Evolutionary conservation across 2,888 invertebrate species (phyloP), one percentile per base, ranked within the genome.

Genomic region (Masnerella sp.): DNA sequence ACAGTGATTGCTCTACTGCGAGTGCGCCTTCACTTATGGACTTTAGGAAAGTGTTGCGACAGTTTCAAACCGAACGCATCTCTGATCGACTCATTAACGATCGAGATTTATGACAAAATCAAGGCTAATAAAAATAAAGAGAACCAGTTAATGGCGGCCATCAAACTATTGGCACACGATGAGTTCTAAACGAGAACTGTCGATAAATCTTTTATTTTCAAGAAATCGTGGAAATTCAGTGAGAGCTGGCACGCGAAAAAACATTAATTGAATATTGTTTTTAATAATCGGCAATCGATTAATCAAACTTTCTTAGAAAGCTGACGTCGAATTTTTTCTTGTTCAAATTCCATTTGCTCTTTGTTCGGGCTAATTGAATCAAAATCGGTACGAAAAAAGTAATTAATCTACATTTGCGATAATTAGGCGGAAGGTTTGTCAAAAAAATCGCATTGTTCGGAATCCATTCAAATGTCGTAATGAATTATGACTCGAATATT

Each of bases 291-390:
- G 11, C 4, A n/a, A 32, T 32, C 9, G 20, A 42, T 42, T 42
- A 42, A 42, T 42, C 17, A 42, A 42, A 42, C 42, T 42, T 42
- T 42, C 42, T 42, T 42, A 42, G 42, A 42, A 42, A 42, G 42
- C 20, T 7, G 9, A 5, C 17, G 17, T 18, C 18, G 15, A 36
- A 12, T 42, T 0, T 18, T 42, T 36, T 17, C 18, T 15, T 5
- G 5, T 2, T 7, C 17, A 18, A 18, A 42, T 18, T 36, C n/a
- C n/a, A n/a, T n/a, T n/a, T n/a, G n/a, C n/a, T n/a, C n/a, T 36
- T 36, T 32, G 9, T 32, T 32, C 9, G 14, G 42, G 11, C 1
- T 42, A 14, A 42, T 42, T 42, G 2, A 17, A 7, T 9, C 20
- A n/a, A n/a, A n/a, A n/a, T n/a, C n/a, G 2, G n/a, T 18, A n/a